Conservation (phyloP, 2,113 vertebrate species). For the Anas platyrhynchos region DNA sequence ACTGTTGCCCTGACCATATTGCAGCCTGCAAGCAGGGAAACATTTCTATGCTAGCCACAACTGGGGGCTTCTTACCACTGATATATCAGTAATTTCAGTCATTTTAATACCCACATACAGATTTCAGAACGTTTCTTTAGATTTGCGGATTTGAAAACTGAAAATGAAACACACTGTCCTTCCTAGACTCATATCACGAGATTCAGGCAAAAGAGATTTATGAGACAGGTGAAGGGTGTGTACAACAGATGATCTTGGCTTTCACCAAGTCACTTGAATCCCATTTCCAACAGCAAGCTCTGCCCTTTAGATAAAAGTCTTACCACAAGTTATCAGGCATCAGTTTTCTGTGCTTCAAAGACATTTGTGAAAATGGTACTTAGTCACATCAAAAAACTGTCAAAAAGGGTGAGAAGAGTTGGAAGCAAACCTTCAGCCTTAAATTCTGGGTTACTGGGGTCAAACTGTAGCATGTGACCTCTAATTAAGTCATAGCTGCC, state of each 20-base stretch:
- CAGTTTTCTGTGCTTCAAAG: background rate
- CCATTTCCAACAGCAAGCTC: background rate
- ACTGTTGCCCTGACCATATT: background rate
- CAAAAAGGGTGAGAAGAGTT: background rate
- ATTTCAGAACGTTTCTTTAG: background rate
- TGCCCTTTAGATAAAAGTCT: background rate
- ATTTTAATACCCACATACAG: background rate
- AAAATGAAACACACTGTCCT: background rate
- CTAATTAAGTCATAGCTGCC: background rate
- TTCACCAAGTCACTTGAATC: background rate
- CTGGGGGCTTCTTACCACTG: background rate
- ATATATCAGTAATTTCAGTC: background rate
- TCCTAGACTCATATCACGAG: rapidly evolving
- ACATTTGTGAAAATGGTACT: background rate
- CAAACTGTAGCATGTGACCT: background rate
- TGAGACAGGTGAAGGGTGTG: background rate
- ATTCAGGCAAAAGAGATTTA: background rate
- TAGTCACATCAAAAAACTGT: background rate
- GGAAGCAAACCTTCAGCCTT: background rate
- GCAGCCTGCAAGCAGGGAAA: background rate
- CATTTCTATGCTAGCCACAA: background rate
- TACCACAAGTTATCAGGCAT: background rate
- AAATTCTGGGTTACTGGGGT: background rate
- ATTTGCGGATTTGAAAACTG: background rate
- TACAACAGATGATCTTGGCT: background rate